These are phyloP conservation scores for Strix aluco DNA, from an alignment of 2,113 vertebrate species.

Conservation along the genomic window DNA sequence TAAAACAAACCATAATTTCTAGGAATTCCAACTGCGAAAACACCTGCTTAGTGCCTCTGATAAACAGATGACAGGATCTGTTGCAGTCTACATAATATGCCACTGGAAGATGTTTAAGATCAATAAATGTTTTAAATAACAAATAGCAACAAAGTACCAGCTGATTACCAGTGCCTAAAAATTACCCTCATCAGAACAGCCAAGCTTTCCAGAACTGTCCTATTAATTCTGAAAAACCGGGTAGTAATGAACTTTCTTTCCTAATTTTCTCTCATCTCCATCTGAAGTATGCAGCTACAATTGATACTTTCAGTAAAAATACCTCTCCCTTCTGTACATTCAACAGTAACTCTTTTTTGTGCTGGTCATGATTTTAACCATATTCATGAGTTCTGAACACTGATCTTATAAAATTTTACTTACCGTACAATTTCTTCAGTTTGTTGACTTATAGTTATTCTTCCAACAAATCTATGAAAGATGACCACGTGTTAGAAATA, in stretches of 20 bases:
- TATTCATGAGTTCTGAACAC: not conserved
- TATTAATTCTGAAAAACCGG: not conserved
- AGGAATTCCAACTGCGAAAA: not conserved
- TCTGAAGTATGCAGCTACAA: not conserved
- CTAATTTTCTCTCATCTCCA: not conserved
- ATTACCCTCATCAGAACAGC: fast-evolving
- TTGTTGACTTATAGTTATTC: conserved; percentile 89
- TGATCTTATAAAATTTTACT: not conserved
- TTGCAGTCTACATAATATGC: fast-evolving
- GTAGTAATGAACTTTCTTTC: not conserved
- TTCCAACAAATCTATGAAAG: conserved; percentile 89
- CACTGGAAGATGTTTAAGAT: not conserved
- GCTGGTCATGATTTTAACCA: not conserved
- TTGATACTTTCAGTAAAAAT: not conserved
- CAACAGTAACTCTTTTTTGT: not conserved
- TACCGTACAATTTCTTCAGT: conserved; percentile 94
- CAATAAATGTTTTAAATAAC: not conserved
- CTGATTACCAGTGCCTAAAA: not conserved
- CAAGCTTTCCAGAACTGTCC: not conserved
- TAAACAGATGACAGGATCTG: not conserved
- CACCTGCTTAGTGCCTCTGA: not conserved
- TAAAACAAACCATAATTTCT: not conserved
- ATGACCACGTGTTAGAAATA: conserved; percentile 31
- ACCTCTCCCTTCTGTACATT: not conserved
- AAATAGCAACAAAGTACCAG: not conserved